Evolutionary conservation across 2,113 vertebrate genomes (phyloP), one percentile per base, ranked within the genome.

Genomic region (Oreochromis tanganicae): DNA sequence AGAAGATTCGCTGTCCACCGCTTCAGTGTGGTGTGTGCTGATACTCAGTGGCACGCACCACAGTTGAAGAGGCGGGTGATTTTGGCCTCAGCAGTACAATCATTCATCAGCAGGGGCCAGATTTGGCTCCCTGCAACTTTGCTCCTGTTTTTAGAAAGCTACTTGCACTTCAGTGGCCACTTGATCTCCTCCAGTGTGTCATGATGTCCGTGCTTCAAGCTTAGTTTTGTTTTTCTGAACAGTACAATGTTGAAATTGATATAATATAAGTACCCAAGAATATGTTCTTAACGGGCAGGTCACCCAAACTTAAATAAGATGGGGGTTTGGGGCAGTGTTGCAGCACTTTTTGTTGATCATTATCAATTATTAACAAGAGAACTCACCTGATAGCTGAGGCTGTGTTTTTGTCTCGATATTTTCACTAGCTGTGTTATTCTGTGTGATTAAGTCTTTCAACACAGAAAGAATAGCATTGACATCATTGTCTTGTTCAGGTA

Each of bases 391-490:
- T 13, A 55, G 12, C 12, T 78, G 82, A 68, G 61, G 85, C 63
- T 96, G 89, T 54, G 89, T 95, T 83, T 95, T 95, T 54, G 83
- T 93, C 13, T 55, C 41, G 7, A 32, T 3, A 6, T 14, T 89
- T 3, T 97, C 93, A 10, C 87, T 81, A 14, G 21, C 57, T 87
- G 88, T 93, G 89, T 95, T 96, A 80, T 97, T 97, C 86, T 95
- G 93, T 82, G 92, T 95, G 90, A 99, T 94, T 19, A 97, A 91
- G 1, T 97, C 96, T 82, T 97, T 97, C 80, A 98, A 91, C 68
- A 97, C 9, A 17, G 96, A 96, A 52, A 99, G 90, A 2, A 98
- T 94, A 9, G 91, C 91, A 54, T 97, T 97, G 88, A 99, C 97
- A 57, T 98, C 97, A 11, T 89, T 84, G 19, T 96, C 95, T 38